Evolutionary conservation across 2,113 vertebrate genomes (phyloP).

Genomic region (Gnathonemus longibarbis): DNA sequence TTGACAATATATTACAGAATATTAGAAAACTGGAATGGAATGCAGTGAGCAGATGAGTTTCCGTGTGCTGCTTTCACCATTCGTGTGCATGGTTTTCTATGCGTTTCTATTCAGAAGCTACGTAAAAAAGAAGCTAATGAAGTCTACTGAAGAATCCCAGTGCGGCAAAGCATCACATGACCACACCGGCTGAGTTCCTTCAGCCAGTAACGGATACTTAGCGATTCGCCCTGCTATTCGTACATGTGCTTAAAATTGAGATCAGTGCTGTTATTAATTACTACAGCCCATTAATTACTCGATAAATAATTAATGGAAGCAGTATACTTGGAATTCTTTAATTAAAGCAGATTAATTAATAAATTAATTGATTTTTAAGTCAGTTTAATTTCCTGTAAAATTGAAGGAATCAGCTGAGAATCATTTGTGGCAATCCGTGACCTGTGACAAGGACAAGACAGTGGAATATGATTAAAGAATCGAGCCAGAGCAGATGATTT

Average conservation of each 20-base stretch:
- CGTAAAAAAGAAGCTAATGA: not conserved
- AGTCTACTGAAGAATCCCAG: conserved; percentile 25
- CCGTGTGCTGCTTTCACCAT: not conserved
- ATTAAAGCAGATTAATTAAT: conserved; percentile 69
- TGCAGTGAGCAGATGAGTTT: not conserved
- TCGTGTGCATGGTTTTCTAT: not conserved
- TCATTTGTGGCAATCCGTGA: conserved; percentile 23
- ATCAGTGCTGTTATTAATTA: conserved; percentile 54
- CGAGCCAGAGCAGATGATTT: not conserved
- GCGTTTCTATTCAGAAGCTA: not conserved
- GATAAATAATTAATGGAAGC: conserved; percentile 62
- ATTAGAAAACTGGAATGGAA: not conserved
- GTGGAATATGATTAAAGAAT: conserved; percentile 10
- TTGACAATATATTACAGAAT: not conserved
- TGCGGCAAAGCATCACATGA: conserved; percentile 34
- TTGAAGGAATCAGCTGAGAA: conserved; percentile 50
- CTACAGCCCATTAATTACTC: conserved; percentile 63
- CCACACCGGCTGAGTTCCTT: conserved; percentile 35
- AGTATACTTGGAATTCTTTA: conserved; percentile 55
- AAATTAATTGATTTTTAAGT: conserved; percentile 69
- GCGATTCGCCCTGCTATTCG: conserved; percentile 13
- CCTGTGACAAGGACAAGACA: conserved; percentile 40
- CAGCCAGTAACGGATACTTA: conserved; percentile 36
- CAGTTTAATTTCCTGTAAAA: conserved; percentile 63
- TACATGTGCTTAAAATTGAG: conserved; percentile 49